Conservation (phyloP, 2,797 vertebrate species). For the Picus viridis region DNA sequence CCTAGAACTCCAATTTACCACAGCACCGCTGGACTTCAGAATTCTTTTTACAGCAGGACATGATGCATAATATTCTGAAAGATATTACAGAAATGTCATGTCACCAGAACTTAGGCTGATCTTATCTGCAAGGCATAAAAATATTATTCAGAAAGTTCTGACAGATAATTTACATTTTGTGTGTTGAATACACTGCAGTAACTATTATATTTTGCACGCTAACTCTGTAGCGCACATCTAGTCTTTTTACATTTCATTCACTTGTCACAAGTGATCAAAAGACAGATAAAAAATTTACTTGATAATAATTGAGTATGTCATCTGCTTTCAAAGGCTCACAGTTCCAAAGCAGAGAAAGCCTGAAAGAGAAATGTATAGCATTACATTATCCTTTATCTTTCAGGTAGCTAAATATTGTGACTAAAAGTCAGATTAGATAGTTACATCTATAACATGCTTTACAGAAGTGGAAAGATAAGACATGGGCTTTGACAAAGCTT, state of each 20-base stretch:
- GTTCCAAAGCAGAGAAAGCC: conserved; percentile 15
- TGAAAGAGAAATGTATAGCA: not conserved
- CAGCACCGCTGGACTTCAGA: not conserved
- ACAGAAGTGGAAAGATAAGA: conserved; percentile 36
- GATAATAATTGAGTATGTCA: conserved; percentile 47
- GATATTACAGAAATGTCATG: not conserved
- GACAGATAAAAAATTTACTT: conserved; percentile 48
- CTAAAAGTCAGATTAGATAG: conserved; percentile 47
- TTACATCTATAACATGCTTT: conserved; percentile 15
- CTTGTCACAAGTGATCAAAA: conserved; percentile 49
- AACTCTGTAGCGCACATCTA: not conserved
- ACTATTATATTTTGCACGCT: conserved; percentile 8
- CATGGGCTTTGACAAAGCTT: not conserved
- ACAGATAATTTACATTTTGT: not conserved
- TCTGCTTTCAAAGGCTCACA: conserved; percentile 40
- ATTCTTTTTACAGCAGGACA: not conserved
- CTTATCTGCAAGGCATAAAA: not conserved
- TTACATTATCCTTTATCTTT: conserved; percentile 29
- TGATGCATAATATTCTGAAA: not conserved
- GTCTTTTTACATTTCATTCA: not conserved
- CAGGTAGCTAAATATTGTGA: conserved; percentile 64
- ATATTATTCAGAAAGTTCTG: not conserved
- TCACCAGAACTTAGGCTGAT: not conserved
- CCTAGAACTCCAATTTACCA: not conserved
- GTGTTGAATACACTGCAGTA: not conserved